Evolutionary conservation across 2,888 invertebrate genomes (phyloP).

Genomic region (Agrochola litura): DNA sequence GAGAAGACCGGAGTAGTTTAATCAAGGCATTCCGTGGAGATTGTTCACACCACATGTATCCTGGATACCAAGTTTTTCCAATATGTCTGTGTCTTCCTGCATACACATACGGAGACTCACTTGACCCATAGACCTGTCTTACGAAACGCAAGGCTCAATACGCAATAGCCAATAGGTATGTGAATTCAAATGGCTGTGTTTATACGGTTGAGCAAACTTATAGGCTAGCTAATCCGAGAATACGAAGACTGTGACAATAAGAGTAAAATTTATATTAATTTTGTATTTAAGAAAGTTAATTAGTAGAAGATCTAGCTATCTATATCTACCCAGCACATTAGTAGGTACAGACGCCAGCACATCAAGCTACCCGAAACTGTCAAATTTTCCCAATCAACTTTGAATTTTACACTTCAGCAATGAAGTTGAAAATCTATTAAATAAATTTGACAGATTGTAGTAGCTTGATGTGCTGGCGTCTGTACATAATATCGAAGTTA

Average conservation of each 20-base stretch:
- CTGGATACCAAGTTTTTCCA: conserved; percentile 91
- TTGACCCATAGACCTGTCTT: conserved; percentile 34
- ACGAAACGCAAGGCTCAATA: conserved; percentile 8
- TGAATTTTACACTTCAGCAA: too few relatives aligned
- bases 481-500: too few relatives aligned
- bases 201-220: not conserved
- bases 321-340: too few relatives aligned
- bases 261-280: too few relatives aligned
- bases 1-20: conserved; percentile 95
- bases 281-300: too few relatives aligned
- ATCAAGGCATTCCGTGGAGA: conserved; percentile 98
- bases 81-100: conserved; percentile 33
- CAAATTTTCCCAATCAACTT: too few relatives aligned
- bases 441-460: too few relatives aligned
- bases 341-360: too few relatives aligned
- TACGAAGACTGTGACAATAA: not conserved
- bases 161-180: conserved; percentile 12
- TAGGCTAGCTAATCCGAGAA: not conserved
- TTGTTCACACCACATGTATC: conserved; percentile 99
- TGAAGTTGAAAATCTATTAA: too few relatives aligned
- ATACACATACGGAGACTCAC: not conserved
- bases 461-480: too few relatives aligned
- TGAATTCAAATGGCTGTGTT: conserved; percentile 17
- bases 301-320: not conserved
- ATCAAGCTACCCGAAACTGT: too few relatives aligned